phyloP scores from a whole-genome alignment of 2,113 vertebrate species.

The Cheilinus undulatus region DNA sequence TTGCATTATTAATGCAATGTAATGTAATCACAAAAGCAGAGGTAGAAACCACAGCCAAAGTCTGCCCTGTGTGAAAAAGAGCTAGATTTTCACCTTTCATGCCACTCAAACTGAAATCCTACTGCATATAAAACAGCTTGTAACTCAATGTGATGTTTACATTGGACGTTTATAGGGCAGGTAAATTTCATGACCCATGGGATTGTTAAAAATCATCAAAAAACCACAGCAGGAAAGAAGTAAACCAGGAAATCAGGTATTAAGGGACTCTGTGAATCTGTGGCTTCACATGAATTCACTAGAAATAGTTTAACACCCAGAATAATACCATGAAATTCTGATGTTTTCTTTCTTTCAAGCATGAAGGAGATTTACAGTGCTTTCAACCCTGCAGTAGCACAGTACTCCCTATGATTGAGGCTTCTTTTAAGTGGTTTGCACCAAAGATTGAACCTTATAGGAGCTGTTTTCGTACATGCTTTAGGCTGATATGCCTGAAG shows the following conservation, averaged over 20 bases:
- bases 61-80: conserved; percentile 3
- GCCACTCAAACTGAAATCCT: conserved; percentile 3
- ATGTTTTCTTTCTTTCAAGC: background rate
- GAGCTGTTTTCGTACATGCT: no score
- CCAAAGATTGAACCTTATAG: no score
- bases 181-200: background rate
- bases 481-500: no score
- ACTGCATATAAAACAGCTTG: background rate
- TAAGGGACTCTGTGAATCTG: background rate
- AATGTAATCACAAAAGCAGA: conserved; percentile 31
- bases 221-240: background rate
- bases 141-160: conserved; percentile 23
- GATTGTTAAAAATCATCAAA: conserved; percentile 6
- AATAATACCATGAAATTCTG: background rate
- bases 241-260: background rate
- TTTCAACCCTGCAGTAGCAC: background rate
- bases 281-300: background rate
- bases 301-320: background rate
- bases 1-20: conserved; percentile 25
- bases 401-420: background rate
- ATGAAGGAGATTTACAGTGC: background rate
- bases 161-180: background rate
- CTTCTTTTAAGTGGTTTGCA: background rate
- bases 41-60: background rate
- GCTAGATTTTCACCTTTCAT: conserved; percentile 1